Conservation (phyloP, 2,888 invertebrate species). For the Leucophenga maculata region DNA sequence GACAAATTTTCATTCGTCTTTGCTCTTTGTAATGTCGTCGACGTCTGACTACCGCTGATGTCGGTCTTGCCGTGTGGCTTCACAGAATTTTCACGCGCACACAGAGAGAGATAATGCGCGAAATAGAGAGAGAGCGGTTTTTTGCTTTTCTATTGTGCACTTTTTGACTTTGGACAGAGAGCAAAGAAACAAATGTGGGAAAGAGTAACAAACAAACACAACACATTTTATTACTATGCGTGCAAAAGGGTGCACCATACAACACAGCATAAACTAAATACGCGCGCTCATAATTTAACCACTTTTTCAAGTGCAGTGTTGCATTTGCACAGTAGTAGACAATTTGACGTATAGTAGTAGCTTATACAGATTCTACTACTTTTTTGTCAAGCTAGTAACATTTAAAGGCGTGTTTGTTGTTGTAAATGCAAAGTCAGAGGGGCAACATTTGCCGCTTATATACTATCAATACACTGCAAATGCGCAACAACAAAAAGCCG, state of each 20-base stretch:
- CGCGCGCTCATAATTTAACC: conserved; percentile 41
- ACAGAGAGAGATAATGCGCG: background rate
- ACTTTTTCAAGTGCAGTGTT: conserved; percentile 53
- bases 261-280: background rate
- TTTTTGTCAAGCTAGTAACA: conserved; percentile 36
- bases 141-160: conserved; percentile 24
- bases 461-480: conserved; percentile 8
- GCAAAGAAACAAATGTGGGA: background rate
- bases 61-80: background rate
- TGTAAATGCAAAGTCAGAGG: conserved; percentile 15
- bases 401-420: conserved; percentile 41
- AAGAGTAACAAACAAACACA: background rate
- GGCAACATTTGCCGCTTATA: conserved; percentile 12
- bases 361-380: conserved; percentile 34
- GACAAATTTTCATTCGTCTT: conserved; percentile 34
- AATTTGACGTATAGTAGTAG: conserved; percentile 21
- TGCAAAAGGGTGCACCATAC: conserved; percentile 51
- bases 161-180: conserved; percentile 27
- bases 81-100: background rate
- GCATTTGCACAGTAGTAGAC: conserved; percentile 51
- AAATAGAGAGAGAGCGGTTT: background rate
- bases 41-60: background rate
- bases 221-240: conserved; percentile 19
- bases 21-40: conserved; percentile 21
- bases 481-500: conserved; percentile 13